Evolutionary conservation across 2,113 vertebrate genomes (phyloP), one percentile per base, ranked within the genome.

Genomic region (Pipa parva): DNA sequence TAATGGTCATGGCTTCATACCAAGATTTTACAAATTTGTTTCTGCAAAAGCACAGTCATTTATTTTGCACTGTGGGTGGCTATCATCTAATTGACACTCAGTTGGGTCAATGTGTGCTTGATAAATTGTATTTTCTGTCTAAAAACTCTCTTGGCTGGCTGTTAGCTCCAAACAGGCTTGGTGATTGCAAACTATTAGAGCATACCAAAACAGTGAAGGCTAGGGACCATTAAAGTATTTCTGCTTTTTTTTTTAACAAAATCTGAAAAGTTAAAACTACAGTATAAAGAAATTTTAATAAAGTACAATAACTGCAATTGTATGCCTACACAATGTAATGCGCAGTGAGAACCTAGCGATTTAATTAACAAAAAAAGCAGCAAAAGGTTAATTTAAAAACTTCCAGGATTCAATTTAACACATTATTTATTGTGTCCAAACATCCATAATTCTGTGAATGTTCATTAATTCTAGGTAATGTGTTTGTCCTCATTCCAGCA

Each of bases 21-120:
- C 29, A 77, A 54, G 37, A 74, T 71, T 64, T 20, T 36, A 74
- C 63, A 67, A 21, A 59, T 76, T 75, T 72, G 11, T 61, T 24
- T 74, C 54, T 73, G 13, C 51, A 21, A 58, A 73, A 77, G 73
- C 59, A 26, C 18, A 48, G 2, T 9, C 0, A 0, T 71, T 73
- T 76, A 71, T 36, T 69, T 27, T 62, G 46, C 75, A 71, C 31
- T 20, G 31, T 48, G 72, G 46, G 59, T 77, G 63, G 71, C n/a
- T 61, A 7, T 63, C 61, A 59, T 10, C 45, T 59, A 46, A 25
- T 39, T 73, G n/a, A 18, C 66, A 2, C 18, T 73, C 63, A 59
- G 55, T 17, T 71, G 39, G 12, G 22, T 48, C 49, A 55, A 20
- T 70, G 18, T 49, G 56, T 65, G 49, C 71, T 5, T 72, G 26